A percentile compares a stretch with the other conserved stretches of the same genome.
phyloP scores from a whole-genome alignment of 30 jellyfish, hydroid and myxozoan species.

The Aurelia sp. region DNA sequence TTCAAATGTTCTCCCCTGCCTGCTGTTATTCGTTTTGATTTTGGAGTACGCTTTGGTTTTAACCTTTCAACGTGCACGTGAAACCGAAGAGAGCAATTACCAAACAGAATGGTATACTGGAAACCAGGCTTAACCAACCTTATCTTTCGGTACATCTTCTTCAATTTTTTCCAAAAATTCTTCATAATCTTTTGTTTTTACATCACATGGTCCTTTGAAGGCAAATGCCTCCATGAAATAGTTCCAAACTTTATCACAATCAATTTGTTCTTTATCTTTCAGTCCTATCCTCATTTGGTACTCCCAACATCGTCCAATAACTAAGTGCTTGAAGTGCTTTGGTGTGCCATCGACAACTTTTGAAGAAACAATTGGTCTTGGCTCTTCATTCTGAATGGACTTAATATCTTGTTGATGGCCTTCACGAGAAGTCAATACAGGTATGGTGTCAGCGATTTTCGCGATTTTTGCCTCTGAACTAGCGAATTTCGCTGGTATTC shows the following conservation, averaged over 20 bases:
- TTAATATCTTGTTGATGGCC: neutral
- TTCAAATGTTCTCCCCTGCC: too few relatives aligned
- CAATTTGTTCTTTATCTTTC: conserved; percentile 57
- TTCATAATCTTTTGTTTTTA: conserved; percentile 60
- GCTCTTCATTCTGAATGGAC: conserved; percentile 13
- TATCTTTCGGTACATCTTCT: conserved; percentile 84
- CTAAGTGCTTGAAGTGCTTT: conserved; percentile 71
- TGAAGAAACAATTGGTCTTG: conserved; percentile 44
- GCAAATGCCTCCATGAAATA: conserved; percentile 80
- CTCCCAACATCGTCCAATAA: conserved; percentile 95
- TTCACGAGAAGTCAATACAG: neutral
- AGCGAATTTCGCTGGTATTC: too few relatives aligned
- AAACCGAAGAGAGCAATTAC: too few relatives aligned
- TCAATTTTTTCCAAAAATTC: conserved; percentile 75
- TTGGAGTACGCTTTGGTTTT: too few relatives aligned
- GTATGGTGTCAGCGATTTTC: too few relatives aligned
- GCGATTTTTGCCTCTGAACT: too few relatives aligned
- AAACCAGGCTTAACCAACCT: conserved; percentile 27
- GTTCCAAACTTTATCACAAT: conserved; percentile 86
- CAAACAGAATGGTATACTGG: too few relatives aligned
- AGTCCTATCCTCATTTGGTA: conserved; percentile 76
- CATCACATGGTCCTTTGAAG: conserved; percentile 93
- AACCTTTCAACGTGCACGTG: too few relatives aligned
- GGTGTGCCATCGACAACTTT: conserved; percentile 81
- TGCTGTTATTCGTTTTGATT: too few relatives aligned